phyloP scores from a whole-genome alignment of 2,113 vertebrate species.

The Oreochromis tanganicae region DNA sequence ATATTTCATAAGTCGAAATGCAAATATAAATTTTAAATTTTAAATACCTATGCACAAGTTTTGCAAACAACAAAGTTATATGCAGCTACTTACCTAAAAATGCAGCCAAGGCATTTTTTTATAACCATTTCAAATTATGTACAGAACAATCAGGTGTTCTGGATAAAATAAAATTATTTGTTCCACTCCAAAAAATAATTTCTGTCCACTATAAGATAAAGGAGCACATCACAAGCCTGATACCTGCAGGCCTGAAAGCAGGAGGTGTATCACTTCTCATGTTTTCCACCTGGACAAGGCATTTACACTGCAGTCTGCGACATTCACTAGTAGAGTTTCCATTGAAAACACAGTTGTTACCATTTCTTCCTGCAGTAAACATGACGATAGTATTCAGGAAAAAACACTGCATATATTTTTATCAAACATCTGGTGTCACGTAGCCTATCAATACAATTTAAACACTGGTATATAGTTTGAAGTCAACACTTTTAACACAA shows the following conservation, averaged over 20 bases:
- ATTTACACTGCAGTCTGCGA: fast-evolving
- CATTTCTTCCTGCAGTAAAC: no score
- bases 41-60: background rate
- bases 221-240: background rate
- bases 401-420: no score
- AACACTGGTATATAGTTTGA: background rate
- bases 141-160: background rate
- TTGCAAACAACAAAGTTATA: background rate
- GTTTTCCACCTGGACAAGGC: no score
- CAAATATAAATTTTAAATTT: background rate
- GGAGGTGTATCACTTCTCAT: no score
- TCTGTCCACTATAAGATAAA: background rate
- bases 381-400: no score
- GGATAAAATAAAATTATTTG: background rate
- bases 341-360: background rate
- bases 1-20: background rate
- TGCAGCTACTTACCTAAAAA: background rate
- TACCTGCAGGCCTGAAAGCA: background rate
- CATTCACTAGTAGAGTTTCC: background rate
- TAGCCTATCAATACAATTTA: background rate
- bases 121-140: background rate
- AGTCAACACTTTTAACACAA: background rate
- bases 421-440: no score
- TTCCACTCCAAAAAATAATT: background rate
- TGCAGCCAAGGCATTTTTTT: background rate